Conservation (phyloP, 2,113 vertebrate species). For the Struthio camelus region DNA sequence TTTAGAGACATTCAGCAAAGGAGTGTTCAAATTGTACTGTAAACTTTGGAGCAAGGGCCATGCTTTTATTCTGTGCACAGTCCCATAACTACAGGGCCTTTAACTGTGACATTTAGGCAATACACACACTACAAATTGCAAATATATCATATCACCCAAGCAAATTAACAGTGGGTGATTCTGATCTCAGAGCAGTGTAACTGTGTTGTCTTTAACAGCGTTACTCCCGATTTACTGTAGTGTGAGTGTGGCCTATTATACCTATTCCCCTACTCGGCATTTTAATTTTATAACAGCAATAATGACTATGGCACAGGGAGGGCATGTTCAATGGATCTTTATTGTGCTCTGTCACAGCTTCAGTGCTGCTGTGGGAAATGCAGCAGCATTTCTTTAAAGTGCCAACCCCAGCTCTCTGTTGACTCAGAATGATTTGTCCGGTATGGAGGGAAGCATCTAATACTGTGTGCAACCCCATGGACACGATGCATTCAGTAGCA, state of each 20-base stretch:
- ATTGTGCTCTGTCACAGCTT: not conserved
- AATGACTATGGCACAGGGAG: conserved; percentile 4
- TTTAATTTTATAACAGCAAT: conserved; percentile 30
- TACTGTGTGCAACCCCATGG: not conserved
- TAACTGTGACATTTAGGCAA: not conserved
- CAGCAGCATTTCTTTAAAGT: not conserved
- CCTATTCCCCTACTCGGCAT: not conserved
- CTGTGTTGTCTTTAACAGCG: not conserved
- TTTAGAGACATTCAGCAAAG: conserved; percentile 33
- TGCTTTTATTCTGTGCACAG: not conserved
- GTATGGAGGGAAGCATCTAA: not conserved
- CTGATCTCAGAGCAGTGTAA: not conserved
- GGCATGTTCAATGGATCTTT: not conserved
- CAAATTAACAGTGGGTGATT: not conserved
- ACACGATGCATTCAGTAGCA: not conserved
- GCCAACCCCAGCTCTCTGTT: not conserved
- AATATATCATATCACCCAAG: not conserved
- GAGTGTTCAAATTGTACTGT: conserved; percentile 11
- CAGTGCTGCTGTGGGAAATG: not conserved
- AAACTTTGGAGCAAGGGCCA: not conserved
- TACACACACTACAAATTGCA: not conserved
- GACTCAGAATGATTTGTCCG: not conserved
- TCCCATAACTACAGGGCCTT: not conserved
- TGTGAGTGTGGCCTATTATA: not conserved
- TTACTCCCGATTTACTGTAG: not conserved